Percentiles rank a stretch among this genome's conserved stretches.
These are phyloP conservation scores for Puffinus mauretanicus DNA, from an alignment of 2,113 vertebrate species.

Conservation along the genomic window DNA sequence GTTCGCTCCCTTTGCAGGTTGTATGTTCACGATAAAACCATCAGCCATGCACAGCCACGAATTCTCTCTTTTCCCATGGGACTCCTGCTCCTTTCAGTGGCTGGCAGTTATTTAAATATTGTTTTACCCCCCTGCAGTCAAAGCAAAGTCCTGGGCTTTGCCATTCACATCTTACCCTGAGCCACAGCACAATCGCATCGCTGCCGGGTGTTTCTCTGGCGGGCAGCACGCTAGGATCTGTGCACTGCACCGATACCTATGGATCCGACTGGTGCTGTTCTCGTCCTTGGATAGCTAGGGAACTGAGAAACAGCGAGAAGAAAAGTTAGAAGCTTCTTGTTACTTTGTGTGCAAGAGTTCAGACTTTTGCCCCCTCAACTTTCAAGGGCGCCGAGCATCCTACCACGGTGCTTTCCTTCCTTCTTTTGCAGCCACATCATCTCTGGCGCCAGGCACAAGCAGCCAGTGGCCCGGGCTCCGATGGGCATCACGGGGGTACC, in stretches of 20 bases:
- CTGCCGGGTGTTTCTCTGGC: neutral
- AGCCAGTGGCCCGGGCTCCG: neutral
- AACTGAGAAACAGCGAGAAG: neutral
- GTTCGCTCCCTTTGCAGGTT: neutral
- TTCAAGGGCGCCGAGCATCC: neutral
- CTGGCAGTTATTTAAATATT: conserved; percentile 31
- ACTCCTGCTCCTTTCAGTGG: neutral
- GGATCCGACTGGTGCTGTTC: neutral
- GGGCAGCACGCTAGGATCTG: neutral
- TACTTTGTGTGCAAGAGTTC: neutral
- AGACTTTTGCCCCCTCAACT: neutral
- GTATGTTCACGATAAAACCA: neutral
- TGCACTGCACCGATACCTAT: rapidly evolving
- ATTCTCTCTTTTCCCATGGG: neutral
- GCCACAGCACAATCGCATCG: neutral
- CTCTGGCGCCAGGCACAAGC: neutral
- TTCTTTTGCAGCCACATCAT: neutral
- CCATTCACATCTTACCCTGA: neutral
- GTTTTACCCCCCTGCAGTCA: conserved; percentile 18
- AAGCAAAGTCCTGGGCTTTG: conserved; percentile 3
- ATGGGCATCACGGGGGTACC: neutral
- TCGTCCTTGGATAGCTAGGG: neutral
- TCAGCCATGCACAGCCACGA: rapidly evolving
- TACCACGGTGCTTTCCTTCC: neutral
- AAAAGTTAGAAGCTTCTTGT: neutral